Conservation (phyloP, 2,797 vertebrate species). For the Agapornis canus region DNA sequence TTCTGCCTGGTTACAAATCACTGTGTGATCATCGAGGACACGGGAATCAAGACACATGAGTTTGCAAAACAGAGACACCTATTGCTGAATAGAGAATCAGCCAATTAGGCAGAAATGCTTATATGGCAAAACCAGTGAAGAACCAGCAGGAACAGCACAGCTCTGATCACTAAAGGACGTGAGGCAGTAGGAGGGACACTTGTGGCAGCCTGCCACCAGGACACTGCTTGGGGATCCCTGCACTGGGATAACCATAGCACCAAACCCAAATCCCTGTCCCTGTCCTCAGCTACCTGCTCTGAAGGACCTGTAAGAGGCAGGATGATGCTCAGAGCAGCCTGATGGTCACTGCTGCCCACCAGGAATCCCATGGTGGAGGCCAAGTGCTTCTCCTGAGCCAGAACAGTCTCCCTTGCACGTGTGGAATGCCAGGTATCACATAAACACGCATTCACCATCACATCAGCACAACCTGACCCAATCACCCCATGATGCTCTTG, state of each 20-base stretch:
- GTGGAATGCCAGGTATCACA: background rate
- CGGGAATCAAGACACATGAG: background rate
- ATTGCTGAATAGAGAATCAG: background rate
- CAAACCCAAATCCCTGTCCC: background rate
- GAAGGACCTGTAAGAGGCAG: background rate
- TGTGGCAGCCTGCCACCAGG: background rate
- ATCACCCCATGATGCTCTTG: background rate
- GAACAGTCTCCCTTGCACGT: background rate
- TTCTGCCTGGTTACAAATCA: background rate
- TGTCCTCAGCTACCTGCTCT: background rate
- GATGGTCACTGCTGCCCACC: background rate
- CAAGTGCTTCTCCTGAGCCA: background rate
- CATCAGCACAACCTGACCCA: fast-evolving
- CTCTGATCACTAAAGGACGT: background rate
- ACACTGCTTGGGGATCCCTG: background rate
- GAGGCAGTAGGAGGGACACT: background rate
- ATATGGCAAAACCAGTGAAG: background rate
- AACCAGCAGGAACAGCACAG: background rate
- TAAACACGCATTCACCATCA: background rate
- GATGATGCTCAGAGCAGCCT: background rate
- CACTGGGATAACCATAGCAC: background rate
- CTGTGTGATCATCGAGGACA: background rate
- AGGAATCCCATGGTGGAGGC: background rate
- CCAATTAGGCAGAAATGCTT: background rate
- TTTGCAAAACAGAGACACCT: slow-evolving; percentile 23